Conservation (phyloP, 2,797 vertebrate species). For the Pseudocheirus occidentalis region DNA sequence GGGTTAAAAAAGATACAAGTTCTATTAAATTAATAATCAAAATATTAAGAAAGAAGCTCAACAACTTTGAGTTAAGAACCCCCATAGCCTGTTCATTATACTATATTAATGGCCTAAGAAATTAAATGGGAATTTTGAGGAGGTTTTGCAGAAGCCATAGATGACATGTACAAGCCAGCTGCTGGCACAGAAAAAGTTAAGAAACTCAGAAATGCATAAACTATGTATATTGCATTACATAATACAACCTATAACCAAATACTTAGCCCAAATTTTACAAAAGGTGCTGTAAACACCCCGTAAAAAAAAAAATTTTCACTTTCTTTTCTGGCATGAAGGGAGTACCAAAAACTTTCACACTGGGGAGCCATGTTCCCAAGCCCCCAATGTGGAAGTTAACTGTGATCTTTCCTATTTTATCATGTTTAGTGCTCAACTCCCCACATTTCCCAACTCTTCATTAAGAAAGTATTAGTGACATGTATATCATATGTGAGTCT, state of each 20-base stretch:
- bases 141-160: not conserved
- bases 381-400: not conserved
- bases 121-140: not conserved
- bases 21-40: not conserved
- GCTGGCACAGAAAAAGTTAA: not conserved
- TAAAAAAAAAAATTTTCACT: not conserved
- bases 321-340: not conserved
- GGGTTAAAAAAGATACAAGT: not conserved
- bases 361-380: too few species aligned
- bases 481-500: not conserved
- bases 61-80: not conserved
- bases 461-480: not conserved
- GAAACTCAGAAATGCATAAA: not conserved
- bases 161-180: not conserved
- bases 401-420: not conserved
- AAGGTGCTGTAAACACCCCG: not conserved
- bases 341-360: not conserved
- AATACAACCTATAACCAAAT: not conserved
- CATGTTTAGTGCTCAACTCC: not conserved
- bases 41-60: not conserved
- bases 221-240: not conserved
- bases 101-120: not conserved
- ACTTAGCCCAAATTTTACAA: not conserved
- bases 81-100: not conserved
- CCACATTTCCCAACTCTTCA: not conserved